Conservation (phyloP, 2,888 invertebrate genomes). For the Athrips mouffetella region DNA sequence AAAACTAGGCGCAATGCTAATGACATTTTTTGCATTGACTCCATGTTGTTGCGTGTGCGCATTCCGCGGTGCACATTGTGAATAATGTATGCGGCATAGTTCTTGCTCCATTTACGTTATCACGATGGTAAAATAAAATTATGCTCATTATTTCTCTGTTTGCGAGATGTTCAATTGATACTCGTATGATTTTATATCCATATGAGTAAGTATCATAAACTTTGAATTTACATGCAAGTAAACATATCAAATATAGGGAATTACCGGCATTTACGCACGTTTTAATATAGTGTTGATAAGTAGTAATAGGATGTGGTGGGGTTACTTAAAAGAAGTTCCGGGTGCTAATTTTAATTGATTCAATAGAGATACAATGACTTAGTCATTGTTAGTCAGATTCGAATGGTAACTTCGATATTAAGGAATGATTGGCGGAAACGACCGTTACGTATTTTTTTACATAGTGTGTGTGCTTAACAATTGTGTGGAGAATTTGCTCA, state of each 20-base stretch:
- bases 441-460: conserved; percentile 33
- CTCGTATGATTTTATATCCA: no score
- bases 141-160: conserved; percentile 47
- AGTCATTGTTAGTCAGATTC: no score
- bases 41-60: conserved; percentile 62
- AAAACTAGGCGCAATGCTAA: conserved; percentile 45
- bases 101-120: conserved; percentile 73
- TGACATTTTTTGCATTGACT: conserved; percentile 52
- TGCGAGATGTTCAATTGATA: conserved; percentile 44
- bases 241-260: not conserved
- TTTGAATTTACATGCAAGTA: no score
- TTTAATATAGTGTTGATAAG: not conserved
- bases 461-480: conserved; percentile 26
- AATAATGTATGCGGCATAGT: conserved; percentile 62
- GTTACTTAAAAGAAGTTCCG: not conserved
- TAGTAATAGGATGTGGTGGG: not conserved
- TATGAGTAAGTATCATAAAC: not conserved
- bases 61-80: conserved; percentile 50
- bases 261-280: not conserved
- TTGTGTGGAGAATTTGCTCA: conserved; percentile 36
- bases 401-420: conserved; percentile 18
- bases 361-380: not conserved
- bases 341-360: not conserved
- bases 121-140: conserved; percentile 60
- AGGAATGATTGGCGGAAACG: conserved; percentile 36